Evolutionary conservation across 2,888 invertebrate genomes (phyloP).

Genomic region (Aspidiotus destructor): DNA sequence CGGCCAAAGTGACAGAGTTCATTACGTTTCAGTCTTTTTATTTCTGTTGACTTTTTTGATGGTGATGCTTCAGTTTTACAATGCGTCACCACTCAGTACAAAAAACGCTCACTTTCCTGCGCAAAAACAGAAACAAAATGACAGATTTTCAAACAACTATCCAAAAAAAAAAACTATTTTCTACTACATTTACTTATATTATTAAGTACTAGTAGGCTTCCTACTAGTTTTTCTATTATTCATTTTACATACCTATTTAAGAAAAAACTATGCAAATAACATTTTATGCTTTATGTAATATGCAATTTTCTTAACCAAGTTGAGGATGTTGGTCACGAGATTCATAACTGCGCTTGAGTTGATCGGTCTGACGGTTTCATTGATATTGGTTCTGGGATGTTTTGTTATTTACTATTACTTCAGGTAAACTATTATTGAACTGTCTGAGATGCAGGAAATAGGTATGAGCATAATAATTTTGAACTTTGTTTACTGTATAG

Average conservation of each 20-base stretch:
- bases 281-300: no score
- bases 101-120: no score
- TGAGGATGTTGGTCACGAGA: conserved; percentile 41
- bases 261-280: neutral
- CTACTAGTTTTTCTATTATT: neutral
- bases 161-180: no score
- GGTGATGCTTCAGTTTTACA: no score
- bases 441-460: neutral
- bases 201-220: no score
- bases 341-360: conserved; percentile 68
- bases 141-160: no score
- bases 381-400: conserved; percentile 54
- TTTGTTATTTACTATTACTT: conserved; percentile 14
- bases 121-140: no score
- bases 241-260: neutral
- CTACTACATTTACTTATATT: neutral
- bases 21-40: no score
- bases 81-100: no score
- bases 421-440: conserved; percentile 1
- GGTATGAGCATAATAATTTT: neutral
- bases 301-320: conserved; percentile 39
- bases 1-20: no score
- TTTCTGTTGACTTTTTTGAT: no score
- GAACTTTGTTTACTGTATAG: conserved; percentile 45
- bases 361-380: conserved; percentile 65